Conservation (phyloP, 1,140 invertebrate species). For the Geopemphigus sp. region DNA sequence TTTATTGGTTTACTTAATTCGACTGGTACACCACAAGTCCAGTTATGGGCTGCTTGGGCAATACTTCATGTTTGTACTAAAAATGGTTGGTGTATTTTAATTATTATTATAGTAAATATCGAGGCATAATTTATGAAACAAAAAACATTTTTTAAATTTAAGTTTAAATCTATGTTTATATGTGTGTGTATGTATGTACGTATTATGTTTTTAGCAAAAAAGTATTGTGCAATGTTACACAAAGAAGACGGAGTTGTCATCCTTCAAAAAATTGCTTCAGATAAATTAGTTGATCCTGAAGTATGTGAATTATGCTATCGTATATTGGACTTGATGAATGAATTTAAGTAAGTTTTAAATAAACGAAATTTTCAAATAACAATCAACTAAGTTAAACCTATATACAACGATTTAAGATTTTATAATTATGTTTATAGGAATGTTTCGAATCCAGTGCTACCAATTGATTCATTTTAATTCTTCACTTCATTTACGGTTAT, state of each 20-base stretch:
- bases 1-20: constrained; percentile 70
- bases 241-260: constrained; percentile 65
- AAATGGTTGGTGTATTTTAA: constrained; percentile 62
- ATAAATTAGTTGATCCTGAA: constrained; percentile 55
- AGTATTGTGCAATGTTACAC: constrained; percentile 71
- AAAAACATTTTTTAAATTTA: not conserved
- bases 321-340: constrained; percentile 40
- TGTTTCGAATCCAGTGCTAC: constrained; percentile 26
- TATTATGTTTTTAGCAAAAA: constrained; percentile 61
- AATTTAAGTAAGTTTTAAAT: constrained; percentile 31
- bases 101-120: not conserved
- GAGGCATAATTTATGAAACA: too few species aligned
- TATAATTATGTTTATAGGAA: constrained; percentile 39
- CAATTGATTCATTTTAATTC: constrained; percentile 25
- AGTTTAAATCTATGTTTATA: not conserved
- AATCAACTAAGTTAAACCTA: not conserved
- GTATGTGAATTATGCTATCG: constrained; percentile 50
- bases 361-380: not conserved
- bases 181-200: constrained; percentile 43
- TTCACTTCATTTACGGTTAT: not conserved
- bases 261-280: constrained; percentile 57
- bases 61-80: constrained; percentile 80
- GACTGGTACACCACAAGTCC: constrained; percentile 66
- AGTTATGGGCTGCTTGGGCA: constrained; percentile 81
- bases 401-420: not conserved